Base-by-base conservation (phyloP, 2,888 invertebrate genomes). In the Pristionchus exspectatus region DNA sequence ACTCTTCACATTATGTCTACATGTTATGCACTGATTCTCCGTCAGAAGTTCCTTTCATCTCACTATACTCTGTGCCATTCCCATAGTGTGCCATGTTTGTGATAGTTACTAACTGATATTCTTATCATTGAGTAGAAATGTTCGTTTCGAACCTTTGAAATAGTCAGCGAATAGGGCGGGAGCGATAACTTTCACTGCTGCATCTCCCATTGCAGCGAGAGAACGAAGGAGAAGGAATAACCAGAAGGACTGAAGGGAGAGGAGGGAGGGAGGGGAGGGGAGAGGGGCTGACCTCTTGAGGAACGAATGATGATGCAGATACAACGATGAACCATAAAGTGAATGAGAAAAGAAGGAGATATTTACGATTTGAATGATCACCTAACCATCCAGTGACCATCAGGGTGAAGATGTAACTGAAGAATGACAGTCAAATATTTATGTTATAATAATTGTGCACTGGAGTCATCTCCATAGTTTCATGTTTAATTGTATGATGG, bases 121-220 rank as follows among this genome's bases (percentile, higher is more conserved):
- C 59, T 21, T 59, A 59, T 59, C 59, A 59, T 24, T 50, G 44
- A 7, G 44, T 50, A 59, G 21, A 59, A 59, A 18, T 59, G 21
- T 24, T 59, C 59, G 18, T 59, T 18, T 24, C 59, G 21, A 59
- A 59, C 85, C 85, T 38, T 85, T 56, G 59, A 85, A 85, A n/a
- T 85, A 85, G 27, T 85, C 85, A 21, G 59, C 59, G 50, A 87
- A 50, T 24, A 87, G 38, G n/a, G 44, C 63, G 21, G 85, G 85
- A 24, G 85, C 85, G 18, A 85, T 50, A 7, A 59, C 85, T 63
- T 85, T 85, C 30, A 85, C 63, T 85, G 59, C 24, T 27, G 85
- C 85, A 85, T 85, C 85, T 27, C 85, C 85, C 7, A 85, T 63
- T 59, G 85, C 83, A 84, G 83, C 18, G 21, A 85, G 85, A 27